These are phyloP conservation scores for Rhinogobio ventralis DNA, from an alignment of 2,797 vertebrate species.

Conservation along the genomic window DNA sequence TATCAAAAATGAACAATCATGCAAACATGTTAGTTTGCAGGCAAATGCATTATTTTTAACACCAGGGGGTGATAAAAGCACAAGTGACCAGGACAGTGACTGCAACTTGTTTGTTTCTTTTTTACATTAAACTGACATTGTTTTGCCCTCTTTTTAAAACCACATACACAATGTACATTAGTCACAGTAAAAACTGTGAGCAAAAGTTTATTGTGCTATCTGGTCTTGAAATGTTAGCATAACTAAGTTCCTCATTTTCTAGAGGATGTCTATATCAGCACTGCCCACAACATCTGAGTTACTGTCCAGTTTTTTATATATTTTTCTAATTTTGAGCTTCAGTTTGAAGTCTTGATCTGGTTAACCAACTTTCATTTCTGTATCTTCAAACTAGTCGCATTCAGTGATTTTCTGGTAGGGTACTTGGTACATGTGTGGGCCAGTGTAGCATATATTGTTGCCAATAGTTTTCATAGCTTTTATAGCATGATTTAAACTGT, in stretches of 20 bases:
- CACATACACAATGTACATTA: not conserved
- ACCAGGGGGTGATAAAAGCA: conserved; percentile 33
- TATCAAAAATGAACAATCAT: not conserved
- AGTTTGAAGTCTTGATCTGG: not conserved
- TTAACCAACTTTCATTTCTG: conserved; percentile 1
- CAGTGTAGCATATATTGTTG: not conserved
- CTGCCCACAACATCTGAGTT: not conserved
- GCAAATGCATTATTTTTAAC: not conserved
- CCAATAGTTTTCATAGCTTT: not conserved
- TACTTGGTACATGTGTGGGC: not conserved
- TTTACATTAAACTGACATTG: not conserved
- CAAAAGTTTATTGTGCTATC: not conserved
- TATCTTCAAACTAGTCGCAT: not conserved
- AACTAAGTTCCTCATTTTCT: conserved; percentile 26
- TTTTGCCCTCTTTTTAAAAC: not conserved
- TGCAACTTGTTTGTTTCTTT: not conserved
- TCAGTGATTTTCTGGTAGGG: not conserved
- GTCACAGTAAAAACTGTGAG: not conserved
- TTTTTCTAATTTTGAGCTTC: not conserved
- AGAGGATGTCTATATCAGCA: conserved; percentile 8
- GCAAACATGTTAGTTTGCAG: not conserved
- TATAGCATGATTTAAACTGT: not conserved
- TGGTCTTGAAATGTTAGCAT: conserved; percentile 15
- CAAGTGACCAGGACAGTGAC: not conserved
- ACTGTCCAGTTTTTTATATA: not conserved